Evolutionary conservation across 2,888 invertebrate species (phyloP), one percentile per base, ranked within the genome.

Genomic region (Psococerastis gibbosa): DNA sequence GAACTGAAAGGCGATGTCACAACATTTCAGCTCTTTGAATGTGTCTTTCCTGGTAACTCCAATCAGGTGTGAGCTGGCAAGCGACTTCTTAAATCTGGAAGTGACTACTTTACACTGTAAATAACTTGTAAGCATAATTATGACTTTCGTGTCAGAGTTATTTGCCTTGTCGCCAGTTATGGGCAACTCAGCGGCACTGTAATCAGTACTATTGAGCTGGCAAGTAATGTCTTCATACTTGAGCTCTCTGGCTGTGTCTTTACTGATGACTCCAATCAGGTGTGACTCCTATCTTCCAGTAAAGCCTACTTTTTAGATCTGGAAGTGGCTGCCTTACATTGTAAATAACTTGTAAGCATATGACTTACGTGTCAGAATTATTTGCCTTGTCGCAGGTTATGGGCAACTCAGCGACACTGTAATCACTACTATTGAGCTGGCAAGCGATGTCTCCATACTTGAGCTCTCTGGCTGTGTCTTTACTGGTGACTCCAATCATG

Each of bases 161-260:
- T 70, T 68, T 16, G 67, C 68, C 1, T 61, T 56, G 22, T 67
- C 64, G 52, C 79, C 78, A 3, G 48, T 46, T 9, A 63, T 55
- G 3, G 71, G 69, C 16, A 74, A 55, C 1, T 70, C 63, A 27
- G 60, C 60, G 8, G 70, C 54, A 16, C 62, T 57, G 48, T 68
- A 67, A 16, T 71, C 66, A 5, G 71, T 67, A 11, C 70, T 68
- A 58, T 83, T 83, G 48, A 83, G 68, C 62, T 83, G 80, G 56
- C 88, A 89, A 1, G 82, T 68, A 54, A 79, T 78, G 62, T 88
- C 88, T 6, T 88, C 88, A 54, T 83, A 89, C 58, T 82, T 80
- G 43, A 88, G 65, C 57, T 84, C 85, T 16, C 75, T 75, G 2
- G 87, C 85, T 32, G 84, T 82, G 52, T 79, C 80, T 59, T 85